Percentiles rank a stretch among this genome's conserved stretches.
These are phyloP conservation scores for Apodemus sylvaticus DNA, from an alignment of 2,113 vertebrate genomes.

Conservation along the genomic window DNA sequence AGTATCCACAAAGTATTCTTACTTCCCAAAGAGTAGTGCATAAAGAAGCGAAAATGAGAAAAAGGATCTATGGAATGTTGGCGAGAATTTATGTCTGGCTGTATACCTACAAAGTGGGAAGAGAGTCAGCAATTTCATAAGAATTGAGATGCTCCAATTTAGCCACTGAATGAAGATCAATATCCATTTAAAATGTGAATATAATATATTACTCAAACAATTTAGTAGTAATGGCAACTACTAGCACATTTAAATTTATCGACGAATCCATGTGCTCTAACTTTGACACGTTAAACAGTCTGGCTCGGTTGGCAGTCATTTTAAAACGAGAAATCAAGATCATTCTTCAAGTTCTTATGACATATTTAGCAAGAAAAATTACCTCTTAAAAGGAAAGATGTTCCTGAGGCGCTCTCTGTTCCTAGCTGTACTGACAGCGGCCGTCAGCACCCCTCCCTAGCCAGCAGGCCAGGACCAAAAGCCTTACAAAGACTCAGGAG, in stretches of 20 bases:
- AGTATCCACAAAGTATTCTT: conserved; percentile 32
- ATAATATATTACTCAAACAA: conserved; percentile 76
- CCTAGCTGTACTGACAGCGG: conserved; percentile 3
- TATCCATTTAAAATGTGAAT: conserved; percentile 78
- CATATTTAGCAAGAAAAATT: conserved; percentile 75
- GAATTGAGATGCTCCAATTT: conserved; percentile 76
- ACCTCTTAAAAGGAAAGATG: conserved; percentile 69
- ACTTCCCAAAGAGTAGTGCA: conserved; percentile 13
- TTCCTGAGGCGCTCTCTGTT: conserved; percentile 46
- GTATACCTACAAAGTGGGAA: conserved; percentile 52
- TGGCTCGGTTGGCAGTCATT: conserved; percentile 69
- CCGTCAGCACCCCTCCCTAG: neutral
- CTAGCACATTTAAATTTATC: conserved; percentile 69
- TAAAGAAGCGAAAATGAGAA: conserved; percentile 49
- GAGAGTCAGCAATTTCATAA: conserved; percentile 76
- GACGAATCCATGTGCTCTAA: conserved; percentile 69
- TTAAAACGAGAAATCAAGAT: conserved; percentile 79
- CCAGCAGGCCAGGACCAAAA: neutral
- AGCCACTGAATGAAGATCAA: conserved; percentile 79
- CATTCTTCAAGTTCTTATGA: conserved; percentile 75
- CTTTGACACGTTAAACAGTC: conserved; percentile 65
- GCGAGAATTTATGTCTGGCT: conserved; percentile 62
- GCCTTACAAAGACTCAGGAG: neutral
- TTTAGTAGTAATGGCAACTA: conserved; percentile 70
- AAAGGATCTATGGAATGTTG: conserved; percentile 27